Evolutionary conservation across 2,888 invertebrate genomes (phyloP), one percentile per base, ranked within the genome.

Genomic region (Cantharis flavilabris): DNA sequence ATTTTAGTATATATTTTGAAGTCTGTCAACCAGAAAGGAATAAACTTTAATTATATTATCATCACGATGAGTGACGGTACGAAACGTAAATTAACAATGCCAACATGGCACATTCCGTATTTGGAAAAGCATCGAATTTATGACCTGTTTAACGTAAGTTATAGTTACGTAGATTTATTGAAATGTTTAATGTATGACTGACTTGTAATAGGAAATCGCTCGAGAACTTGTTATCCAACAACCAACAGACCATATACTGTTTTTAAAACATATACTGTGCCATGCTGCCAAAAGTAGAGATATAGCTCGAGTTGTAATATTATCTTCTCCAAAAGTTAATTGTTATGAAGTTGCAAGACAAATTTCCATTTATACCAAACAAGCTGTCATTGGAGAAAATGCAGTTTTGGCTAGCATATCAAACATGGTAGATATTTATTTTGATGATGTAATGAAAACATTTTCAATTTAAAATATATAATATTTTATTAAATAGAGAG

Each of bases 81-180:
- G 10, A 86, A 84, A 82, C 81, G 86, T 30, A 88, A 88, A 70
- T 76, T 88, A 30, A 84, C 82, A 16, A 85, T 89, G 78, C 88
- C 90, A 3, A 82, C 88, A 62, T 89, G 89, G 84, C 93, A 92
- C 83, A 85, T 92, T 71, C 92, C 93, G 0, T 93, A 93, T 82
- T 87, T 93, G 76, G 93, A 94, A 83, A 93, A 91, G 83, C 90
- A 92, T 84, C 89, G 92, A 80, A 90, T 93, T 84, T 92, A 92
- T 82, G 91, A 92, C 87, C 85, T 93, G 9, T 92, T 93, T 83
- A 91, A 93, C 87, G 93, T 92, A 86, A 83, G 82, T 80, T 70
- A 63, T 14, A 74, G 13, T 26, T 62, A 33, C 72, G 14, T 49
- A 9, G 14, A 11, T 30, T 69, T 1, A 62, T 10, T 65, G 7